Base-by-base conservation (phyloP, 2,113 vertebrate species). In the Oncorhynchus gorbuscha region DNA sequence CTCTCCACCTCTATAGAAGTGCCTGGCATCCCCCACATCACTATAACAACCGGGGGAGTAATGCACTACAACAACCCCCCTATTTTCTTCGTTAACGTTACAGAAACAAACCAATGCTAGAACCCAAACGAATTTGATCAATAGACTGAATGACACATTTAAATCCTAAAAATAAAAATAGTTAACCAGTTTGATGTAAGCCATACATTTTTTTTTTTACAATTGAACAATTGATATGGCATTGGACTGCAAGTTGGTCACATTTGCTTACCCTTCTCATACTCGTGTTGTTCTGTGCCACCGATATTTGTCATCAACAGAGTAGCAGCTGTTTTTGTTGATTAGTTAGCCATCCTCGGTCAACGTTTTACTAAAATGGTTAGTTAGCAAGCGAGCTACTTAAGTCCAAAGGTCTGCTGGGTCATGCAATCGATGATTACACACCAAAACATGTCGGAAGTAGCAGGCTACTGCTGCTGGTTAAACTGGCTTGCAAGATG, bases 1-100 rank as follows among this genome's bases (percentile, higher is more conserved):
- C 85, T 74, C 74, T 76, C 28, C 26, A 72, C 64, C 81, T 91
- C 85, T 7, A 32, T 26, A 35, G 26, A 32, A 20, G 13, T 16
- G 87, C 81, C 90, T 90, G 91, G 89, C 90, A 88, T 88, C 73
- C 45, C 84, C 84, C 88, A 83, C 86, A 89, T 94, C 91, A 90
- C 93, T 89, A 94, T 93, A 92, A 90, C 92, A 92, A 93, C 93
- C 88, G 87, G 35, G 80, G 81, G 69, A 88, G 86, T 79, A 90
- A 91, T 83, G 89, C 89, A 82, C 90, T 32, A 89, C 89, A 90
- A 86, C 82, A 79, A 70, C 85, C 88, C 84, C 85, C 80, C 76
- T 81, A n/a, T 24, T 39, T 48, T 51, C 74, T 68, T 58, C 62
- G 49, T 51, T 26, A 66, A 69, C 48, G 65, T 67, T 67, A 32